A percentile compares a stretch with the other conserved stretches of the same genome.
Conservation (phyloP, 1,140 invertebrate species). For the Holotrichia oblita region DNA sequence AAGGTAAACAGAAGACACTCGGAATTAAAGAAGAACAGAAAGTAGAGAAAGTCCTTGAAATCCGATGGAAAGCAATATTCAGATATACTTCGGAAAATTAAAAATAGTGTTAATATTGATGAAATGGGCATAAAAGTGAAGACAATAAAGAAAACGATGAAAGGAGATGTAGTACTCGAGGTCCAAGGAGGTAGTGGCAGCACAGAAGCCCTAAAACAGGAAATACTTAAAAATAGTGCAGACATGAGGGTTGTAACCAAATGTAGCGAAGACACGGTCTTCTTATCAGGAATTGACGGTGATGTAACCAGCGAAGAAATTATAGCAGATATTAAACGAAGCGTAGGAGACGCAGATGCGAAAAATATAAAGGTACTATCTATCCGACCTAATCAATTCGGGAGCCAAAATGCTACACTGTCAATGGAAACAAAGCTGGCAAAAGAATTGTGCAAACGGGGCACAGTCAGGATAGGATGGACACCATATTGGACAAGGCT, state of each 20-base stretch:
- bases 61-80: constrained; percentile 1
- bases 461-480: constrained; percentile 21
- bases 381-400: constrained; percentile 19
- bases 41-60: not conserved
- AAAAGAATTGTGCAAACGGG: too few species aligned
- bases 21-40: not conserved
- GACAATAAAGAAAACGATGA: constrained; percentile 8
- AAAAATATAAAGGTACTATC: not conserved
- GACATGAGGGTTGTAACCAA: not conserved
- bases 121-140: constrained; percentile 7
- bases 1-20: not conserved
- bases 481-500: not conserved
- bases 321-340: constrained; percentile 26
- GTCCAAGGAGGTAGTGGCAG: not conserved
- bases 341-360: not conserved
- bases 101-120: constrained; percentile 6
- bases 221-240: not conserved
- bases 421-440: too few species aligned
- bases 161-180: not conserved
- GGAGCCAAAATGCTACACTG: not conserved
- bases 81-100: constrained; percentile 9
- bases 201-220: constrained; percentile 14
- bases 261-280: constrained; percentile 28
- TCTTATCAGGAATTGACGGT: constrained; percentile 12
- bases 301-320: constrained; percentile 8